A percentile compares a stretch with the other conserved stretches of the same genome.
phyloP scores from a whole-genome alignment of 2,797 vertebrate species.

The Leontocebus nigricollis region DNA sequence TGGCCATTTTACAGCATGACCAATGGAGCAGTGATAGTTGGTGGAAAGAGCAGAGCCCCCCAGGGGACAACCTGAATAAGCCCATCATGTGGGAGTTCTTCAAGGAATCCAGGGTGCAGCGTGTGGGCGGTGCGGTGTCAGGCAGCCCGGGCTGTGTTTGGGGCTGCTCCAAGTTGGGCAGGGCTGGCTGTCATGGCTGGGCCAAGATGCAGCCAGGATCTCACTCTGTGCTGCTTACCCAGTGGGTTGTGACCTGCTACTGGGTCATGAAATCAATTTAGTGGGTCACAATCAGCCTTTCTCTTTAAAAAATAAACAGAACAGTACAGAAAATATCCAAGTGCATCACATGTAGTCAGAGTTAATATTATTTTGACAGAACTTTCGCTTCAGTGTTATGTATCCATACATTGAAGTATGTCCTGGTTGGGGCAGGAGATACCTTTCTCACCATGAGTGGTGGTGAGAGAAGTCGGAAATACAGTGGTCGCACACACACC shows the following conservation, averaged over 20 bases:
- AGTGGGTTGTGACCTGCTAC: background rate
- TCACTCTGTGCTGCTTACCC: background rate
- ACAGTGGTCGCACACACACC: background rate
- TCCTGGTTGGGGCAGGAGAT: background rate
- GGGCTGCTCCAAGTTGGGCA: background rate
- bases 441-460: background rate
- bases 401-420: background rate
- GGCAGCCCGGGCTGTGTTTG: background rate
- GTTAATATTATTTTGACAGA: background rate
- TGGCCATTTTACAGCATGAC: background rate
- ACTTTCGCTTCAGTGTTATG: fast-evolving
- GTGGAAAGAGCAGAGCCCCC: background rate
- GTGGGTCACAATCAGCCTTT: background rate
- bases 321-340: background rate
- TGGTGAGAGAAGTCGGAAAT: background rate
- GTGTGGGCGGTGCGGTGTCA: background rate
- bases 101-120: fast-evolving
- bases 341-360: background rate
- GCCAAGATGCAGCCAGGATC: background rate
- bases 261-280: background rate
- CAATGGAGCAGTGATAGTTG: background rate
- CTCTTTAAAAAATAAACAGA: slow-evolving; percentile 17
- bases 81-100: background rate
- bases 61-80: background rate
- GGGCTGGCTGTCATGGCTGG: background rate